These are phyloP conservation scores for Asteroscopus sphinx DNA, from an alignment of 2,888 invertebrate species.

Conservation along the genomic window DNA sequence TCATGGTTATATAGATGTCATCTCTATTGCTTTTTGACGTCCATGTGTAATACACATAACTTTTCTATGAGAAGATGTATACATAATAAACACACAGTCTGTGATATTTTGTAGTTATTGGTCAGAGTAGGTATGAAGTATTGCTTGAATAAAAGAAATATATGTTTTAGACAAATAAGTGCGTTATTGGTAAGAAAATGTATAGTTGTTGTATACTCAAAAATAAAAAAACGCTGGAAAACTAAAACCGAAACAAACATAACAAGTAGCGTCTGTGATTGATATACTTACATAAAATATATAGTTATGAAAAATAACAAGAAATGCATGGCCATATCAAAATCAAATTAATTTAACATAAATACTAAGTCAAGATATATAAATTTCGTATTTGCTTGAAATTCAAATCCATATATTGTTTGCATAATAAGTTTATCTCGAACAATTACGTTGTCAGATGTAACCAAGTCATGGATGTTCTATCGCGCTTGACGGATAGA, in stretches of 20 bases:
- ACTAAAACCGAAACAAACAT: conserved; percentile 74
- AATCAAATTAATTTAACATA: conserved; percentile 82
- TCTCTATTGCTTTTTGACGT: conserved; percentile 87
- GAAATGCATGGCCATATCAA: conserved; percentile 87
- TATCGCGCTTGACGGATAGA: conserved; percentile 38
- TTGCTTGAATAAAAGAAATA: conserved; percentile 87
- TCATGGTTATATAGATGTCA: conserved; percentile 86
- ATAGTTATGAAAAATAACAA: conserved; percentile 81
- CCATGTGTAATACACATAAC: conserved; percentile 89
- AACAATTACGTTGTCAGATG: conserved; percentile 66
- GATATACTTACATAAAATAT: conserved; percentile 87
- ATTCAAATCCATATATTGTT: conserved; percentile 69
- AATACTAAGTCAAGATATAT: conserved; percentile 74
- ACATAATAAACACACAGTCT: conserved; percentile 90
- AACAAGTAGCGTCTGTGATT: conserved; percentile 86
- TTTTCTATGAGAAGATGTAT: conserved; percentile 90
- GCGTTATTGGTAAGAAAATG: conserved; percentile 85
- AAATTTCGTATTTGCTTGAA: conserved; percentile 66
- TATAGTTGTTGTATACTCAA: conserved; percentile 83
- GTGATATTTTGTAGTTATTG: conserved; percentile 90
- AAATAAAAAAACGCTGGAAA: conserved; percentile 75
- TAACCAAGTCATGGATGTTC: conserved; percentile 53
- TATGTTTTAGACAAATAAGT: conserved; percentile 86
- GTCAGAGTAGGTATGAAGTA: conserved; percentile 87
- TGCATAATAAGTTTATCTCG: conserved; percentile 69